phyloP scores from a whole-genome alignment of 2,113 vertebrate species.

The Gyps fulvus region DNA sequence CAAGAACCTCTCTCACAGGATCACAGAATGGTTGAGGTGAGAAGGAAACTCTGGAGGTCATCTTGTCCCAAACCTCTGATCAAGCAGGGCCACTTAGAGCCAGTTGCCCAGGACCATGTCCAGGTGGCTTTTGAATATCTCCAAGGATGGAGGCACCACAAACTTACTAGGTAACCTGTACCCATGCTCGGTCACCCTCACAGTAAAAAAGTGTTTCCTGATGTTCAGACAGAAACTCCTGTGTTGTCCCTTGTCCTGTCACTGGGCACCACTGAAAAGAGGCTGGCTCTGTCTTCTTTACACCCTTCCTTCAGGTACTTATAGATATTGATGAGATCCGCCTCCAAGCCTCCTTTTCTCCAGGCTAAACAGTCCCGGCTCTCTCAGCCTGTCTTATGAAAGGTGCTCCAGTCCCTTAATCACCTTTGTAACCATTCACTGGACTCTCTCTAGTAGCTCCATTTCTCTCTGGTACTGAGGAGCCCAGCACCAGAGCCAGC shows the following conservation, averaged over 20 bases:
- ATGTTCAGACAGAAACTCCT: not conserved
- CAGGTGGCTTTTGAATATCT: not conserved
- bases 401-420: not conserved
- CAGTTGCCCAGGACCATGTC: not conserved
- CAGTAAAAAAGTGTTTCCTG: not conserved
- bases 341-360: not conserved
- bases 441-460: not conserved
- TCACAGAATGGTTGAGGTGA: not conserved
- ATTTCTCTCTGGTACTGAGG: not conserved
- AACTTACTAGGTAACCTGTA: not conserved
- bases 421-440: not conserved
- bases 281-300: not conserved
- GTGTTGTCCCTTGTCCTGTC: not conserved
- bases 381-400: not conserved
- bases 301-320: not conserved
- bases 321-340: not conserved
- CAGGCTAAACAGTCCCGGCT: not conserved
- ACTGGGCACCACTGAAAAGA: not conserved
- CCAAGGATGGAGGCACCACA: not conserved
- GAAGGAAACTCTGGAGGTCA: not conserved
- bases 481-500: not conserved
- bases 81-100: not conserved
- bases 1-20: not conserved
- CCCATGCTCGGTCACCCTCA: accelerated
- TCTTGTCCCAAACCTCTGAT: not conserved